Evolutionary conservation across 2,888 invertebrate species (phyloP).

Genomic region (Blera fallax): DNA sequence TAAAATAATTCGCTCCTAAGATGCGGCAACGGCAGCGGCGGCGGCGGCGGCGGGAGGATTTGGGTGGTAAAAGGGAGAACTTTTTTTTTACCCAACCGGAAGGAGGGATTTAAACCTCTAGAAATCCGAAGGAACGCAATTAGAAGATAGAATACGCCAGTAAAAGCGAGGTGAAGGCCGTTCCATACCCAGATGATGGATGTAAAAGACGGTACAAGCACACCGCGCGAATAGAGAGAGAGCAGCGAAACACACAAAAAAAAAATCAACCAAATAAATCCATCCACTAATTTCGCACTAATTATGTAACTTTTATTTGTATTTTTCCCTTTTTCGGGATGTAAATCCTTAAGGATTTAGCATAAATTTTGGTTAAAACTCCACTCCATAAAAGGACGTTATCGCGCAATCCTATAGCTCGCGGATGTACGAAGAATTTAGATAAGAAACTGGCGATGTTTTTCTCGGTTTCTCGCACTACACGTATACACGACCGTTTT

Average conservation of each 20-base stretch:
- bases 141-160: slow-evolving; percentile 31
- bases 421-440: slow-evolving; percentile 1
- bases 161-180: slow-evolving; percentile 23
- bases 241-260: not conserved
- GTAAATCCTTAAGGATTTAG: slow-evolving; percentile 45
- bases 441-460: slow-evolving; percentile 38
- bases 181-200: slow-evolving; percentile 28
- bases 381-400: not conserved
- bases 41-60: not conserved
- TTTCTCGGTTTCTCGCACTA: slow-evolving; percentile 3
- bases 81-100: slow-evolving; percentile 50
- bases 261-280: slow-evolving; percentile 8
- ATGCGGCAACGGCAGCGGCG: too few species aligned
- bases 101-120: slow-evolving; percentile 44
- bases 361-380: slow-evolving; percentile 42
- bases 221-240: slow-evolving; percentile 4
- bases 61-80: too few species aligned
- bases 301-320: slow-evolving; percentile 53
- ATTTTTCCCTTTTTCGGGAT: not conserved
- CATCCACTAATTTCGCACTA: slow-evolving; percentile 45
- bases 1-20: slow-evolving; percentile 60
- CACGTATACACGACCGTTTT: slow-evolving; percentile 45
- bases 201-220: slow-evolving; percentile 18
- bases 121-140: slow-evolving; percentile 54
- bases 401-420: slow-evolving; percentile 41